Percentiles rank a stretch among this genome's conserved stretches.
phyloP scores from a whole-genome alignment of 2,888 invertebrate species.

The Callimorpha dominula region DNA sequence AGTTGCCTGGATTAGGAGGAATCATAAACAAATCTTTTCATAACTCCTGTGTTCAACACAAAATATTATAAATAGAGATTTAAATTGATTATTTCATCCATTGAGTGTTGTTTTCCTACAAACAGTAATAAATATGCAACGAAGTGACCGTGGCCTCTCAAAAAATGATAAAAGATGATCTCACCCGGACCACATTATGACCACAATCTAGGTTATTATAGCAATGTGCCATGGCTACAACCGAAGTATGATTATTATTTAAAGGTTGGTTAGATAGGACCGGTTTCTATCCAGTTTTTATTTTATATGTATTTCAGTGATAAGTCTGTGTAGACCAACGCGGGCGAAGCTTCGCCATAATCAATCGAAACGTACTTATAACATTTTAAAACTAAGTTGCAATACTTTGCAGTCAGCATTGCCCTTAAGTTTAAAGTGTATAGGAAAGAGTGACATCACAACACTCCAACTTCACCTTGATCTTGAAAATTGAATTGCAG shows the following conservation, averaged over 20 bases:
- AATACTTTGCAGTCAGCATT: background rate
- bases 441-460: constrained; percentile 20
- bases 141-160: constrained; percentile 2
- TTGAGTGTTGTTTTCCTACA: constrained; percentile 3
- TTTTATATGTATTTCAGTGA: background rate
- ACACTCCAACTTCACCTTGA: constrained; percentile 38
- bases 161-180: constrained; percentile 1
- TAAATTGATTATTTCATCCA: background rate
- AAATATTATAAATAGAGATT: background rate
- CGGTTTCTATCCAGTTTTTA: background rate
- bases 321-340: background rate
- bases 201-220: background rate
- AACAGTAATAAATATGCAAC: background rate
- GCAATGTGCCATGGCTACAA: background rate
- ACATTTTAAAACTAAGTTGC: background rate
- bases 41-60: too few relatives aligned
- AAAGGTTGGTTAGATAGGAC: background rate
- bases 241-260: background rate
- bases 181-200: background rate
- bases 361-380: background rate
- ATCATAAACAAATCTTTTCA: too few relatives aligned
- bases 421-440: constrained; percentile 31
- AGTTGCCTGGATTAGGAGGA: too few relatives aligned
- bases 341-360: background rate
- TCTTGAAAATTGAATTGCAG: constrained; percentile 47